These are phyloP conservation scores for Microctonus aethiopoides DNA, from an alignment of 2,888 invertebrate species.

Conservation along the genomic window DNA sequence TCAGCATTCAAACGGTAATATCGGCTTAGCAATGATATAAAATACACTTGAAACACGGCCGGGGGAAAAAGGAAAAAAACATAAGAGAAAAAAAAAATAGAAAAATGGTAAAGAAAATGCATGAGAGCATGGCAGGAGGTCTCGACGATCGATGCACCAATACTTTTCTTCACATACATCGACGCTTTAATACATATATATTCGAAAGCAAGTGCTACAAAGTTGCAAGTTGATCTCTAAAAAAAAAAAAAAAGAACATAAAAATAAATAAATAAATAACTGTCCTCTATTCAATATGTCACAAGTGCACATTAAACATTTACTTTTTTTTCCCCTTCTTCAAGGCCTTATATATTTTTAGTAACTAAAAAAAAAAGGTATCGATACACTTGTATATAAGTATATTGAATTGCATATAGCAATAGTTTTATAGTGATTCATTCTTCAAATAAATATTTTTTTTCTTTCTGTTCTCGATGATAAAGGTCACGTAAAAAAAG, in stretches of 20 bases:
- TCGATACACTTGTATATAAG: too few relatives aligned
- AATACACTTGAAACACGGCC: constrained; percentile 34
- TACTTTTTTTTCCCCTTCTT: background rate
- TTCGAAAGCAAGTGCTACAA: background rate
- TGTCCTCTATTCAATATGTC: background rate
- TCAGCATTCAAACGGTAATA: constrained; percentile 45
- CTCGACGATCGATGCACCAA: constrained; percentile 22
- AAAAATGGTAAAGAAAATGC: background rate
- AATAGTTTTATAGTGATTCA: background rate
- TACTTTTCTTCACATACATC: constrained; percentile 8
- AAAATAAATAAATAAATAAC: constrained; percentile 6
- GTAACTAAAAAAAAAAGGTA: background rate
- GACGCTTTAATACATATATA: background rate
- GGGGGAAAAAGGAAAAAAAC: background rate
- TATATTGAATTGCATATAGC: background rate
- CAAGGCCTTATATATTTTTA: too few relatives aligned
- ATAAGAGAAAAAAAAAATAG: constrained; percentile 7
- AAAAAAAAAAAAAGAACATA: background rate
- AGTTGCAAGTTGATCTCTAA: constrained; percentile 14
- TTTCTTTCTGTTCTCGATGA: background rate
- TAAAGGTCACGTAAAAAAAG: background rate
- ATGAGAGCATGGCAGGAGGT: background rate
- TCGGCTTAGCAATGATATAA: constrained; percentile 43
- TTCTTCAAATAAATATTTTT: background rate
- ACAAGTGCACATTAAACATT: background rate